Base-by-base conservation (phyloP, 2,113 vertebrate species). In the Corydoras maculifer region DNA sequence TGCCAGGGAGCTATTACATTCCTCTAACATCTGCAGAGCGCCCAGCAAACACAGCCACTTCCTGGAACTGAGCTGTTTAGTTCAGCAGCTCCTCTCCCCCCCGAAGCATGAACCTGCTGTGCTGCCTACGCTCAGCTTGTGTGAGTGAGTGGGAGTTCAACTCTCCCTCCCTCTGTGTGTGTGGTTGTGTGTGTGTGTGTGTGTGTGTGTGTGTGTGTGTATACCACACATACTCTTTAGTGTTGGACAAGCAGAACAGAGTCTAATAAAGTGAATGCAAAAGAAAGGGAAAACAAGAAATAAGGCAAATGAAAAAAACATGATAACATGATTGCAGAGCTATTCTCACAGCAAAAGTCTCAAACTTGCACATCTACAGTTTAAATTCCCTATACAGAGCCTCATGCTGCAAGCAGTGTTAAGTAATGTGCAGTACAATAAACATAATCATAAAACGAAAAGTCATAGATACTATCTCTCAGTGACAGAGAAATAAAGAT, bases 1-100 rank as follows among this genome's bases (percentile, higher is more conserved):
- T 70, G 69, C 76, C 69, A 59, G 30, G 11, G 63, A 78, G 65
- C 67, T 58, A 68, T 75, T 68, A 60, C 65, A 78, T 78, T 78
- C 77, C 73, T 75, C 30, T 50, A 63, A 57, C 49, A 71, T 65
- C 77, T 78, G 69, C 54, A 31, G 69, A 69, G 57, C 11, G n/a
- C 15, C 12, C 32, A 57, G 68, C 58, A 74, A 65, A 73, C 48
- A 50, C 32, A 15, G 4, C 8, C 30, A 18, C 69, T 68, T 72
- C 68, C 68, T 55, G 18, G 71, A 67, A 74, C 62, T 48, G 31
- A 51, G 2, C 53, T 18, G 62, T 66, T 69, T n/a, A 25, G 31
- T 18, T 25, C 35, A 60, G 61, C 12, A 57, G 29, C 50, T 55
- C 62, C 59, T 66, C 71, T 29, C 31, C 32, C 29, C 18, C 58